Base-by-base conservation (phyloP, 2,113 vertebrate species). In the Toxotes jaculatrix region DNA sequence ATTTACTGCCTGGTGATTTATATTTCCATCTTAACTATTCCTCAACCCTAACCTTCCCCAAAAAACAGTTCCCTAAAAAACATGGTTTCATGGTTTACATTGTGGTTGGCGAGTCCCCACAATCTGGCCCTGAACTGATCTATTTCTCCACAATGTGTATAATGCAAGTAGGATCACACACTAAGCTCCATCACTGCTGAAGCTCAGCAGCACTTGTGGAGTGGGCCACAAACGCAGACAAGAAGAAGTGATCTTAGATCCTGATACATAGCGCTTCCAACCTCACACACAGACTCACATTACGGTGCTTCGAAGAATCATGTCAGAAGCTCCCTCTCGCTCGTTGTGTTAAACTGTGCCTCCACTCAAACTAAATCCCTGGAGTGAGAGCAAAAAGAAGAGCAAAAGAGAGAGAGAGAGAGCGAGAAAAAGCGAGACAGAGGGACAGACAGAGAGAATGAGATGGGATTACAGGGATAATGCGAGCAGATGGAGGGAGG, bases 381-480 rank as follows among this genome's bases (percentile, higher is more conserved):
- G 74, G 74, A 89, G 94, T 93, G 90, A 93, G 91, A 92, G 94
- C 91, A 74, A 70, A 85, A 85, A 86, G 75, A 84, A 57, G 80
- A 84, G 61, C 19, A 16, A 53, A 38, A 78, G 66, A 80, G 83
- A 63, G 36, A 16, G 51, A 73, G 73, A 4, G 34, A 63, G 74
- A 32, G 55, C 4, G 79, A 40, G 76, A 55, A 53, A 10, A 27
- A 63, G 67, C 0, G n/a, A 40, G 73, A 69, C 57, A 79, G 64
- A 73, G 63, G 74, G 82, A 77, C 77, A 84, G 87, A 87, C 60
- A 71, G 94, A 94, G 94, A 88, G 94, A 96, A 95, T n/a, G 78
- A 94, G 89, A 91, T 89, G 81, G 94, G 95, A 96, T 97, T 97
- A 96, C 93, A 90, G 82, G 92, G 93, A 95, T 97, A 96, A 97